A percentile compares a stretch with the other conserved stretches of the same genome.
Conservation (phyloP, 2,888 invertebrate genomes). For the Leptarthrus brevirostris region DNA sequence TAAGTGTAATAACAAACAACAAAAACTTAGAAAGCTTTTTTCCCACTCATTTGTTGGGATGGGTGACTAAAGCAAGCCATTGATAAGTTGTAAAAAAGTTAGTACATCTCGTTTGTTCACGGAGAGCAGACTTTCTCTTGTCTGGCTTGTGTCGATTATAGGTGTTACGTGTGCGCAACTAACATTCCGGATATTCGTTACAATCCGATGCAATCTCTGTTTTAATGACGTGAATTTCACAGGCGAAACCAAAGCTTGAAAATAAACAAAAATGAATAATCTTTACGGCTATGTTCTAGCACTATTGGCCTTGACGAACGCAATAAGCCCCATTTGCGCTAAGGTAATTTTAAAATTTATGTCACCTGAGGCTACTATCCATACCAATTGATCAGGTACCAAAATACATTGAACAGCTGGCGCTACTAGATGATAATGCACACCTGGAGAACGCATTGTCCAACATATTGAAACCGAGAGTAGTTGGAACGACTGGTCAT, state of each 20-base stretch:
- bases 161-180: conserved; percentile 19
- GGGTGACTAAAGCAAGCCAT: background rate
- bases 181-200: background rate
- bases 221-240: background rate
- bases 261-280: background rate
- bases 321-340: too few species aligned
- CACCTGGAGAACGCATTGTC: conserved; percentile 55
- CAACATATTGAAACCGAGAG: conserved; percentile 57
- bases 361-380: background rate
- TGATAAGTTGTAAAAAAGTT: background rate
- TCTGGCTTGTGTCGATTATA: background rate
- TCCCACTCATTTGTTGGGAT: background rate
- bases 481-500: conserved; percentile 57
- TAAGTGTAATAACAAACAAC: too few species aligned
- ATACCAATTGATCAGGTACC: background rate
- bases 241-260: too few species aligned
- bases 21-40: conserved; percentile 1
- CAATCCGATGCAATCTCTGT: background rate
- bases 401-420: conserved; percentile 50
- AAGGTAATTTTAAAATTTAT: conserved; percentile 25
- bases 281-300: background rate
- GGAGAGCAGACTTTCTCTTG: background rate
- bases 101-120: background rate
- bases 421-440: conserved; percentile 54
- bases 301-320: background rate